Evolutionary conservation across 2,888 invertebrate genomes (phyloP).

Genomic region (Mimas tiliae): DNA sequence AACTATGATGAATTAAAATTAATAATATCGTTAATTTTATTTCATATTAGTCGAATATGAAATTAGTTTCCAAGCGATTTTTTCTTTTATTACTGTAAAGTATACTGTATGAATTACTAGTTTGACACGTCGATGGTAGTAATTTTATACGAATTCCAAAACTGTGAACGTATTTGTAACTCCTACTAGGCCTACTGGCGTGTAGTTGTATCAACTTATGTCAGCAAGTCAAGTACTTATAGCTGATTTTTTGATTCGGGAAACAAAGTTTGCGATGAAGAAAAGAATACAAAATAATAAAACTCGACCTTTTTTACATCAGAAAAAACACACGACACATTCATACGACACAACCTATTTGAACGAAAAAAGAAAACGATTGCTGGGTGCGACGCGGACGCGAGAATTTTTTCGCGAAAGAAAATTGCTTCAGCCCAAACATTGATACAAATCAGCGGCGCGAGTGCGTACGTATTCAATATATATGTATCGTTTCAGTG

Average conservation of each 20-base stretch:
- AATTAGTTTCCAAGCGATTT: too few relatives aligned
- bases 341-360: conserved; percentile 13
- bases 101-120: too few relatives aligned
- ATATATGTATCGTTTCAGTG: conserved; percentile 4
- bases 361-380: conserved; percentile 8
- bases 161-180: too few relatives aligned
- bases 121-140: too few relatives aligned
- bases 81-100: too few relatives aligned
- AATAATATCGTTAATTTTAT: too few relatives aligned
- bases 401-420: background rate
- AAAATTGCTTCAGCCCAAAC: background rate
- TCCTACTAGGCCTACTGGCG: too few relatives aligned
- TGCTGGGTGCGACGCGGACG: background rate
- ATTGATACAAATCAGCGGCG: conserved; percentile 6
- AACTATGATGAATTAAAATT: too few relatives aligned
- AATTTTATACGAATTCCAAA: too few relatives aligned
- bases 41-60: too few relatives aligned
- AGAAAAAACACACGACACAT: background rate
- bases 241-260: background rate
- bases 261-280: background rate
- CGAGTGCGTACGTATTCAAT: conserved; percentile 8
- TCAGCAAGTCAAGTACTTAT: background rate
- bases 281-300: background rate
- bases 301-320: background rate
- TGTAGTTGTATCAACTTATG: too few relatives aligned